A percentile compares a stretch with the other conserved stretches of the same genome.
Conservation (phyloP, 1,140 invertebrate genomes). For the Hetaerina americana region DNA sequence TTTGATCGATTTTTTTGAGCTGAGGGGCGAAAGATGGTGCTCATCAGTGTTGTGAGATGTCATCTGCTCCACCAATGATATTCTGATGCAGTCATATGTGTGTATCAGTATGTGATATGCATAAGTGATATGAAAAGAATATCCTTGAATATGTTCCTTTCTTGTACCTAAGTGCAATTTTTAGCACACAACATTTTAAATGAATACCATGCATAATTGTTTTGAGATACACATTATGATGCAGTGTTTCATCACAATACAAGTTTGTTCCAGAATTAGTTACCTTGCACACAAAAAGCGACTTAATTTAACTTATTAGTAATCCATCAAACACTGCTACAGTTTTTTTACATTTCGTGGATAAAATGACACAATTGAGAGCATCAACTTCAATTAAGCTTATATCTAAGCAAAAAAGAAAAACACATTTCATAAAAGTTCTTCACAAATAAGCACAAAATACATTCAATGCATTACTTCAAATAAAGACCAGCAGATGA, state of each 20-base stretch:
- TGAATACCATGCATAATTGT: background rate
- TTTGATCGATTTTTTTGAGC: background rate
- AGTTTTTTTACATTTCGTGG: background rate
- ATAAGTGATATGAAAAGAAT: constrained; percentile 1
- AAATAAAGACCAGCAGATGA: background rate
- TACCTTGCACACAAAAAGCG: background rate
- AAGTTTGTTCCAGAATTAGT: background rate
- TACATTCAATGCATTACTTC: background rate
- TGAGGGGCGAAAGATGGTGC: background rate
- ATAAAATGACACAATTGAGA: background rate
- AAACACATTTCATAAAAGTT: background rate
- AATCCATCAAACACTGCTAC: background rate
- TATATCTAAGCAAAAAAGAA: background rate
- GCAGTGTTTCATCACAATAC: background rate
- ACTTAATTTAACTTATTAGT: background rate
- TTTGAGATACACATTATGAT: background rate
- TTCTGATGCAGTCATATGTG: background rate
- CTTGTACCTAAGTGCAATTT: background rate
- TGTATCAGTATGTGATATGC: background rate
- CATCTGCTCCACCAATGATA: background rate
- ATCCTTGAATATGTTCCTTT: background rate
- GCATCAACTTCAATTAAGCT: background rate
- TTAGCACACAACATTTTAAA: background rate
- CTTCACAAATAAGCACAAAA: background rate
- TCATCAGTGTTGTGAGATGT: background rate